phyloP scores from a whole-genome alignment of 2,797 vertebrate genomes.

The Chrysocyon brachyurus region DNA sequence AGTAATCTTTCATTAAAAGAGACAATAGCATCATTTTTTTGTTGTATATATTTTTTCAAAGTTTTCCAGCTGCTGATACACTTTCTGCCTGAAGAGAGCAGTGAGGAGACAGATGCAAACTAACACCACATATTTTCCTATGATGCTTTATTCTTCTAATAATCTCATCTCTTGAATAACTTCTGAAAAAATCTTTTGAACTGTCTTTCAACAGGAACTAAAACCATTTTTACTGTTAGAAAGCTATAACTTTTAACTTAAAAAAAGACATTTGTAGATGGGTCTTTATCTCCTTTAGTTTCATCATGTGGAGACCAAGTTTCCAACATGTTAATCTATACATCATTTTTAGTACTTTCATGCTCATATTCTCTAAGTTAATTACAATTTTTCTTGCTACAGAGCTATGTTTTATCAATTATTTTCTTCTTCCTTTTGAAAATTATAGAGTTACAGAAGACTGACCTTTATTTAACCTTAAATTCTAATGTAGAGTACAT shows the following conservation, averaged over 20 bases:
- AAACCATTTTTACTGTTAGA: not conserved
- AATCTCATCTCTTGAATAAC: not conserved
- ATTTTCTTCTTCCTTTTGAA: slow-evolving; percentile 37
- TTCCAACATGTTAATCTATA: not conserved
- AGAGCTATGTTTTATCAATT: not conserved
- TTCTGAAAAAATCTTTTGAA: not conserved
- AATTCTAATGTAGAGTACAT: slow-evolving; percentile 24
- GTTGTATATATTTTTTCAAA: not conserved
- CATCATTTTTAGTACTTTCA: slow-evolving; percentile 14
- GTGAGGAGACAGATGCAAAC: not conserved
- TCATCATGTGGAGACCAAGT: not conserved
- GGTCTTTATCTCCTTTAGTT: slow-evolving; percentile 21
- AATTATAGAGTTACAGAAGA: not conserved
- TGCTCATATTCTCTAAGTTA: slow-evolving; percentile 16
- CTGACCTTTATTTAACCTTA: not conserved
- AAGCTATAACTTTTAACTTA: not conserved
- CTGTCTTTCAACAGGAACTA: not conserved
- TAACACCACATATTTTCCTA: not conserved
- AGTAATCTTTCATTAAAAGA: not conserved
- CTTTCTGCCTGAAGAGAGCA: not conserved
- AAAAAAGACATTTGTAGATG: not conserved
- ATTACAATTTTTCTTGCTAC: slow-evolving; percentile 36
- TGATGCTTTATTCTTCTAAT: slow-evolving; percentile 12
- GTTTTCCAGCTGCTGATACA: slow-evolving; percentile 23
- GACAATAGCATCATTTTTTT: not conserved